Conservation (phyloP, 2,888 invertebrate species). For the Lepidochrysops patricia region DNA sequence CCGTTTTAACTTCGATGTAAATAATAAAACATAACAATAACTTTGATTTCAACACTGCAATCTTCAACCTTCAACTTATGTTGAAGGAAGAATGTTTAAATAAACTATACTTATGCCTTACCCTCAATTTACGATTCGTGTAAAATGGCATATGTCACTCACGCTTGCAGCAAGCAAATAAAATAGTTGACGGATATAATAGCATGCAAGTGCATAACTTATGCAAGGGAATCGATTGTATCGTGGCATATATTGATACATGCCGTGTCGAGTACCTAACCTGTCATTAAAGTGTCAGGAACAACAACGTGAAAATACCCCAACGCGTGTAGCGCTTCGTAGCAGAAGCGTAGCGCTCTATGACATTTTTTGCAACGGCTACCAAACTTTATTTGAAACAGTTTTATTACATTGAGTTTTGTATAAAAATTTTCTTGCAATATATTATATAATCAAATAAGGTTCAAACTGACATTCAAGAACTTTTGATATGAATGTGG, state of each 20-base stretch:
- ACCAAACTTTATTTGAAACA: neutral
- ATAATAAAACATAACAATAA: too few species aligned
- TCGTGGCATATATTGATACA: neutral
- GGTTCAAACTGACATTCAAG: too few species aligned
- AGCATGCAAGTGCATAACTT: neutral
- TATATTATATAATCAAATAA: neutral
- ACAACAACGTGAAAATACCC: neutral
- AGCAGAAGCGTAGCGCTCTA: neutral
- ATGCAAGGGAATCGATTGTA: neutral
- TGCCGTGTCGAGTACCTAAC: neutral
- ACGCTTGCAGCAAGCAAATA: neutral
- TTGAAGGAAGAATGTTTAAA: too few species aligned
- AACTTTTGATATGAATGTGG: too few species aligned
- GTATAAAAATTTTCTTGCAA: neutral
- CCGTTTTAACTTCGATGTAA: too few species aligned
- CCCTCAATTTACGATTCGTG: neutral
- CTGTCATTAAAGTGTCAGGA: neutral
- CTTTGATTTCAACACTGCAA: too few species aligned
- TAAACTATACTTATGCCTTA: neutral
- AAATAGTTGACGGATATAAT: neutral
- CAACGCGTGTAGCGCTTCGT: neutral
- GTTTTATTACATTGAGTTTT: neutral
- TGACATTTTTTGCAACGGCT: neutral
- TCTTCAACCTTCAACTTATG: too few species aligned
- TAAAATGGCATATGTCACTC: neutral